Evolutionary conservation across 2,888 invertebrate species (phyloP), one percentile per base, ranked within the genome.

Genomic region (Acleris holmiana): DNA sequence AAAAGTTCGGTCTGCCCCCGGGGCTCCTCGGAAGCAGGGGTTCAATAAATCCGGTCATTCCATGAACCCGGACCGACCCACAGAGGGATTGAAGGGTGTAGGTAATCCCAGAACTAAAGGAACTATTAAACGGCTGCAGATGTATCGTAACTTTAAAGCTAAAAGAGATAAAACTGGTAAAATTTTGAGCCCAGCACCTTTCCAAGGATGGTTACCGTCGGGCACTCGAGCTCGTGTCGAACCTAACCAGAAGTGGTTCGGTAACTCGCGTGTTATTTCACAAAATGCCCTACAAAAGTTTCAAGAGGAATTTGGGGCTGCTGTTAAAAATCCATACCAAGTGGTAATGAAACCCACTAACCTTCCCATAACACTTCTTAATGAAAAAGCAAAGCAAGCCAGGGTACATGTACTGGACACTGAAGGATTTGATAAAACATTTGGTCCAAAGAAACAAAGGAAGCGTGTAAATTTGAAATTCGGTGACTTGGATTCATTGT

Each of bases 171-270:
- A 94, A 77, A 94, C 93, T 63, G 97, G 99, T 56, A 97, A 99
- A 93, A 98, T 99, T 61, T 89, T 99, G 51, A 96, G 95, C 44
- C 97, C 99, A 29, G 99, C 99, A 0, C 99, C 99, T 0, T 99
- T 98, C 85, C 99, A 99, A 94, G 97, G 96, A 51, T 95, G 95
- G 90, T 90, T 98, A 21, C 93, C 96, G 15, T 96, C 98, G 40
- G 99, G 99, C 23, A 96, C 98, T 1, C 95, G 96, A 81, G 98
- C 99, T 35, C 94, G 99, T 66, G 98, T 99, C 0, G 99, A 99
- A 88, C 99, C 99, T 2, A 99, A 98, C 74, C 97, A 98, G 76
- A 98, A 97, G 84, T 99, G 99, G 99, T 99, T 99, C 87, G 99
- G 99, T 17, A 99, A 99, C 84, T 99, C 99, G 0, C 94, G 99